Evolutionary conservation across 2,797 vertebrate genomes (phyloP), one percentile per base, ranked within the genome.

Genomic region (Chrosomus eos): DNA sequence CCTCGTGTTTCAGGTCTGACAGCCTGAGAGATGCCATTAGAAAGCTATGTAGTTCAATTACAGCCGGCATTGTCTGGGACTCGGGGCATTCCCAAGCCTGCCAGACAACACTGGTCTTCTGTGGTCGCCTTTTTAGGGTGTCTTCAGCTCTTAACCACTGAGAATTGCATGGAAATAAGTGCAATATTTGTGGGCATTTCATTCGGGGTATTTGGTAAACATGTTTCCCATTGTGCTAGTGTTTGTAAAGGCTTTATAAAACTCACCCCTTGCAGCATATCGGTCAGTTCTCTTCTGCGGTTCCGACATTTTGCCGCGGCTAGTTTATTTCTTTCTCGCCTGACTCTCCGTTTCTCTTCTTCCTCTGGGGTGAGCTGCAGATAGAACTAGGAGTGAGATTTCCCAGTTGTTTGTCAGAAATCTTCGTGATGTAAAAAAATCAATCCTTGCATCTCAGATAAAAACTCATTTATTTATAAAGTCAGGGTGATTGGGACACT

Each of bases 221-320:
- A 72, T 28, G 51, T 28, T 55, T 64, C 62, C 68, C 18, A n/a
- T 28, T 38, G 18, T 38, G 26, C 45, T 38, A 6, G 45, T 36
- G 7, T 40, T 67, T 28, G 7, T 19, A 33, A 33, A n/a, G 18
- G n/a, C 5, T 11, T 8, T 11, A 23, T 76, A 82, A 87, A 86
- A 95, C 98, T 87, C 94, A 99, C 98, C 93, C 97, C 97, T 93
- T 99, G 98, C 86, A 99, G 97, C 94, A 98, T 96, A 91, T 99
- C 98, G 0, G 98, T 99, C 86, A 99, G 95, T 94, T 99, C 98
- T 88, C 98, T 94, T 70, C 98, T 95, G 74, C 98, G 96, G 94
- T 99, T 99, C 90, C 98, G 97, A 93, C 98, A 99, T 93, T 99
- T 99, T 85, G 98, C 98, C 5, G 98, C 98, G 0, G 98, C 98